A percentile compares a stretch with the other conserved stretches of the same genome.
These are phyloP conservation scores for Chymomyza amoena DNA, from an alignment of 2,888 invertebrate species.

Conservation along the genomic window DNA sequence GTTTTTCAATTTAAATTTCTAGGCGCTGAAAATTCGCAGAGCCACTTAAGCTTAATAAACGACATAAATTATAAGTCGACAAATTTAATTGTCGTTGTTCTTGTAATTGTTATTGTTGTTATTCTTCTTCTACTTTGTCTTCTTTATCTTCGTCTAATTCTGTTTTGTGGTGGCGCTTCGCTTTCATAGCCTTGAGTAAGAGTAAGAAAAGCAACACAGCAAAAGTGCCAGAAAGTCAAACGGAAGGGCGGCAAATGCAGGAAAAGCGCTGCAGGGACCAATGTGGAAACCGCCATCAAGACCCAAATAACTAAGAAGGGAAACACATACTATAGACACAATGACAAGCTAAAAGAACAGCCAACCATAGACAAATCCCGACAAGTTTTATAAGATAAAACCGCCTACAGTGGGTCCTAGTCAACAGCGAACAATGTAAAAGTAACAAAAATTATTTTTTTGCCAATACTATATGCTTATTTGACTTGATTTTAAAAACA, in stretches of 20 bases:
- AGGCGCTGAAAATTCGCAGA: conserved; percentile 9
- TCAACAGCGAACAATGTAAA: too few species aligned
- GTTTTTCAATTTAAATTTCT: background rate
- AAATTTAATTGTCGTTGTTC: conserved; percentile 49
- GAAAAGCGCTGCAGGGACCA: conserved; percentile 6
- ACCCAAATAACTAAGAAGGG: conserved; percentile 3
- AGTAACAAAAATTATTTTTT: too few species aligned
- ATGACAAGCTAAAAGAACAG: conserved; percentile 31
- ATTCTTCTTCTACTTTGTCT: background rate
- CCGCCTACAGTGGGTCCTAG: conserved; percentile 5
- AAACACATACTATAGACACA: conserved; percentile 34
- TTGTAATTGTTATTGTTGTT: conserved; percentile 23
- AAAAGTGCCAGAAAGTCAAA: conserved; percentile 11
- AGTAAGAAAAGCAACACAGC: background rate
- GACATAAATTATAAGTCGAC: conserved; percentile 61
- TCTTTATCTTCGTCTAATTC: background rate
- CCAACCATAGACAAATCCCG: conserved; percentile 1
- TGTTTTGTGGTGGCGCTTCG: background rate
- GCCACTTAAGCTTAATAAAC: conserved; percentile 11
- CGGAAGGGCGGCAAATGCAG: conserved; percentile 36
- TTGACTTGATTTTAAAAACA: too few species aligned
- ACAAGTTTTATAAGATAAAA: conserved; percentile 38
- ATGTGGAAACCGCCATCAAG: conserved; percentile 3
- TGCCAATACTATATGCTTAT: too few species aligned
- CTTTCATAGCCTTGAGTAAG: background rate